Base-by-base conservation (phyloP, 2,888 invertebrate genomes). In the Volucella bombylans region DNA sequence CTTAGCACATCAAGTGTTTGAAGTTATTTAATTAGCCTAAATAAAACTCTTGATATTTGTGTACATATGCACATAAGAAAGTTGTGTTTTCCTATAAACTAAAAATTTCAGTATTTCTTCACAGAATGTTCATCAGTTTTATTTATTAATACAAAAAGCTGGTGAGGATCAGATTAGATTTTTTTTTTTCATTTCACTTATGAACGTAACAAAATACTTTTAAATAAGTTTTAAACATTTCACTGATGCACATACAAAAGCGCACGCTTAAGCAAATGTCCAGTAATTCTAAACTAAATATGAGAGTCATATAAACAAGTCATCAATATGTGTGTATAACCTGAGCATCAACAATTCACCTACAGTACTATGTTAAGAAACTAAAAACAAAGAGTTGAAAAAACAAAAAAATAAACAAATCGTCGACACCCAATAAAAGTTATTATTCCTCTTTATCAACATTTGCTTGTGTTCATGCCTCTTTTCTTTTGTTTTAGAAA, bases 331-430 rank as follows among this genome's bases (percentile, higher is more conserved):
- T 68, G 50, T 67, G 12, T 68, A 43, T 74, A 83, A 83, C 82
- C 82, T 83, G 82, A 83, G 82, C 82, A 74, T 83, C 49, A 79
- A 83, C 82, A 79, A 74, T 83, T 79, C 79, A 62, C 67, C 67
- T 82, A 82, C 62, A 61, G 47, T 65, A 73, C 47, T 69, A 81
- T 78, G 79, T 69, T 79, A 69, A 31, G 68, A 57, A 79, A 64
- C 39, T 38, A 68, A 55, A 67, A 57, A 54, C 41, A 43, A 69
- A 69, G 39, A 55, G 47, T 47, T 62, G 55, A 67, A 52, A 57
- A 54, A 67, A 64, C 57, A 74, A 2, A 23, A 23, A 80, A 54
- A 57, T 31, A 31, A 31, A 31, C 31, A 31, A 31, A 31, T 31
- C 31, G 31, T 67, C 79, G 59, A 43, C 74, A 80, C 31, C 64